These are phyloP conservation scores for Sigmodon hispidus DNA, from an alignment of 2,113 vertebrate genomes.

Conservation along the genomic window DNA sequence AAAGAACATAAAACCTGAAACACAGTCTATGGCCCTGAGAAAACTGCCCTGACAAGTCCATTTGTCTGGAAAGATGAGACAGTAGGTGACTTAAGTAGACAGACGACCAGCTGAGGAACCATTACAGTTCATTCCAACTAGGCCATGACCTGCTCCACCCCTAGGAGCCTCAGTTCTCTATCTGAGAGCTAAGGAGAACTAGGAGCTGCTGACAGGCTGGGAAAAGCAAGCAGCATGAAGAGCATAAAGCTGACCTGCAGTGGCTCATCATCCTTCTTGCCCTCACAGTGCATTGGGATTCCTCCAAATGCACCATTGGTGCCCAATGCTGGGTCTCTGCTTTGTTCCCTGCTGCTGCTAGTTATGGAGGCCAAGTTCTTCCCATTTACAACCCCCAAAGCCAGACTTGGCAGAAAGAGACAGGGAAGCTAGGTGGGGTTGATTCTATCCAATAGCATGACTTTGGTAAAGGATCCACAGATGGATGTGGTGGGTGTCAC, in stretches of 20 bases:
- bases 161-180: not conserved
- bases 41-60: not conserved
- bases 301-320: not conserved
- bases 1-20: slow-evolving; percentile 45
- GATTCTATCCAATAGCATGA: not conserved
- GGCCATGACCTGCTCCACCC: not conserved
- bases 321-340: not conserved
- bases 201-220: not conserved
- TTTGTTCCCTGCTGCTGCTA: not conserved
- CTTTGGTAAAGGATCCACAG: not conserved
- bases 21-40: not conserved
- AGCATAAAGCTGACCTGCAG: not conserved
- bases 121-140: not conserved
- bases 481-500: not conserved
- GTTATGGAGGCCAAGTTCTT: not conserved
- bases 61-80: not conserved
- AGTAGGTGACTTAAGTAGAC: not conserved
- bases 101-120: not conserved
- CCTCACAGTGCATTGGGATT: not conserved
- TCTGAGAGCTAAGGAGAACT: not conserved
- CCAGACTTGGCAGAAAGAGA: not conserved
- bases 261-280: not conserved
- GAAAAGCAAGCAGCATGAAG: not conserved
- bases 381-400: not conserved
- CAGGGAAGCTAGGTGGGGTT: not conserved